Base-by-base conservation (phyloP, 2,888 invertebrate genomes). In the Ashinkailepas kermadecensis region DNA sequence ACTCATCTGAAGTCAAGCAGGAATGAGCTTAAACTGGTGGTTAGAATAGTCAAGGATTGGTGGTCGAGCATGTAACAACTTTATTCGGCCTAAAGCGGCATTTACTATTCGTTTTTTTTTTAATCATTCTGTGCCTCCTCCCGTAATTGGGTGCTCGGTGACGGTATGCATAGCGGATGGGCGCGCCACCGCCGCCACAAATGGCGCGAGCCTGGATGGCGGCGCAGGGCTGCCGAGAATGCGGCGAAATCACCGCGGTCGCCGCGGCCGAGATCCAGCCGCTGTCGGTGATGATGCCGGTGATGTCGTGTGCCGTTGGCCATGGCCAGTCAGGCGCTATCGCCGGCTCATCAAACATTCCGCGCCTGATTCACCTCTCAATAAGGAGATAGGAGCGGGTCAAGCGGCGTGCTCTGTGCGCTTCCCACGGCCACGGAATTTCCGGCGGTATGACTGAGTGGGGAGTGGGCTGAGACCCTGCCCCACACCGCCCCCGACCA, bases 121-220 rank as follows among this genome's bases (percentile, higher is more conserved):
- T 3, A 39, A 39, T n/a, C n/a, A n/a, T 39, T 39, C 39, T 39
- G 39, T 23, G 65, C 54, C 74, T 54, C 21, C 74, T 54, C 74
- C 74, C 74, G 56, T 74, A 74, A 74, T 74, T 74, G 56, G 74
- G 21, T 18, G 74, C 74, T 0, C 74, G 11, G 23, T 74, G 56
- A 74, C 56, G 10, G 74, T 39, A 74, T 74, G 74, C 74, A 74
- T 74, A 21, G 74, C 74, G 74, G 74, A 21, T 56, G 70, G 70
- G 15, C 39, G 39, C 59, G 39, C 39, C 70, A 18, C 18, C 54
- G 65, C 65, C 65, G 18, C 65, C 65, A 9, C 10, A 74, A 74
- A 74, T 74, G 74, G 74, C 74, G 74, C 54, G 54, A 54, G 3
- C 15, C 74, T 21, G 39, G 70, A 39, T 39, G 74, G 54, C 13